Base-by-base conservation (phyloP, 2,888 invertebrate species). In the Thymelicus lineola region DNA sequence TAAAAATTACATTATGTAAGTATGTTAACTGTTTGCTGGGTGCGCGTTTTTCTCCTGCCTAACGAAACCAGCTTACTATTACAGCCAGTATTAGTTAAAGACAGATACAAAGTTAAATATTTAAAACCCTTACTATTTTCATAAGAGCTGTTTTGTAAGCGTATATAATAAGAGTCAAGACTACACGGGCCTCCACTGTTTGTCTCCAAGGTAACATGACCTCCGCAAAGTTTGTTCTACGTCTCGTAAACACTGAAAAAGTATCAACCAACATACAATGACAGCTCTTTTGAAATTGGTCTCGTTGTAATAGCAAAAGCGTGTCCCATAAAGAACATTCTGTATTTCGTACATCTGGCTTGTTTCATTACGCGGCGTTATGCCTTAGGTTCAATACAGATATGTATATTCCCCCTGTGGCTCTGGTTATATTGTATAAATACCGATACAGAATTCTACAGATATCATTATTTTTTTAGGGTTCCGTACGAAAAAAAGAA, bases 241-340 rank as follows among this genome's bases (percentile, higher is more conserved):
- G 77, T 79, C 74, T 75, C 70, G 66, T 76, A 62, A 72, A 73
- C 72, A 71, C 75, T 73, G 72, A 78, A 82, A 80, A 77, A 76
- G 72, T 73, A 75, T 73, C 78, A 72, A 76, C 66, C 73, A 74
- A 76, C 76, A 80, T 74, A 75, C 77, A 77, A 77, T 79, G 80
- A 85, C 77, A 81, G 88, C 74, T 86, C 89, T 80, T 75, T 70
- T 76, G 73, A 84, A 80, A 84, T 79, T 89, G 88, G 88, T 75
- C 83, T 75, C 75, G 75, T 79, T 83, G 82, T 89, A 88, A 89
- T 87, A 88, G 87, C 86, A 78, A 87, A 89, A 89, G 86, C 88
- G 85, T 89, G 90, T 88, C 85, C 82, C 87, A 88, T 89, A 90
- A 89, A 89, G 89, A 88, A 89, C 87, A 86, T 87, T 86, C 84